Conservation (phyloP, 1,140 invertebrate genomes). For the Copidosoma floridanum region DNA sequence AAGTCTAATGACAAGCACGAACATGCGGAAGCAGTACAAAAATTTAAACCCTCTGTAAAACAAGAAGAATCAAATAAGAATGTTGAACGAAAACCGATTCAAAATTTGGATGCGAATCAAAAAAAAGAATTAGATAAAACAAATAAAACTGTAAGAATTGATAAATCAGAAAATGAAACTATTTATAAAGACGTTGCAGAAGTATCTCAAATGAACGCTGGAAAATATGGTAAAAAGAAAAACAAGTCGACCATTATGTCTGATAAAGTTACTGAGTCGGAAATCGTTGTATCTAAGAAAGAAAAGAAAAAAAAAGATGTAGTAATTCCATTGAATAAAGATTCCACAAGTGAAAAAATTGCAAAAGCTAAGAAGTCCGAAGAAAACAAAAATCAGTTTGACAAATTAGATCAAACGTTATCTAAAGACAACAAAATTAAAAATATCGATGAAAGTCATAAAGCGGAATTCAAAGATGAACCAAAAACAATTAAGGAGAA, state of each 20-base stretch:
- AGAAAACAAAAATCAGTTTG: background rate
- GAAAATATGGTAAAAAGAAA: constrained; percentile 22
- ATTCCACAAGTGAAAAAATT: constrained; percentile 1
- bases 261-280: background rate
- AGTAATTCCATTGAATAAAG: background rate
- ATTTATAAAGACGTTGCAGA: no score
- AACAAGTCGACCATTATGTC: no score
- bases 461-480: no score
- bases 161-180: background rate
- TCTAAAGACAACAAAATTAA: background rate
- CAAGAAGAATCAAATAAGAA: no score
- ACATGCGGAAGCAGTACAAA: constrained; percentile 1
- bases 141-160: background rate
- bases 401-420: background rate
- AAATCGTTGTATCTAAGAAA: background rate
- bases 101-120: background rate
- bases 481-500: no score
- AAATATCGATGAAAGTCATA: no score
- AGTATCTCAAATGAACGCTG: background rate
- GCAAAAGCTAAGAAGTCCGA: background rate
- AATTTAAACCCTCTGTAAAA: constrained; percentile 19
- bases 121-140: constrained; percentile 1
- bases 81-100: background rate
- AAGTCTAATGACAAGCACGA: background rate
- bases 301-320: background rate